A percentile compares a stretch with the other conserved stretches of the same genome.
phyloP scores from a whole-genome alignment of 2,113 vertebrate genomes.

The Sapayoa aenigma region DNA sequence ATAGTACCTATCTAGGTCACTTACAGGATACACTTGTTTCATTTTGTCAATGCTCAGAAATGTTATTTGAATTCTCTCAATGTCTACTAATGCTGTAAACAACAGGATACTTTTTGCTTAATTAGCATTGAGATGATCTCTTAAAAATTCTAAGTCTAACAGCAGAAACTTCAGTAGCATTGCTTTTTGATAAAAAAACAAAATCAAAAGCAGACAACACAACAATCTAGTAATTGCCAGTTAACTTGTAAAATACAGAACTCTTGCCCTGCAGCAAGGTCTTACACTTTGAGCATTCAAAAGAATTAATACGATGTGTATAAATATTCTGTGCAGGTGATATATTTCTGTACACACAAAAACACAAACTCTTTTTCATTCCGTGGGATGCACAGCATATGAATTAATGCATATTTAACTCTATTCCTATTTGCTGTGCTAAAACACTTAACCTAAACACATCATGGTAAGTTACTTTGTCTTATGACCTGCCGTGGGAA shows the following conservation, averaged over 20 bases:
- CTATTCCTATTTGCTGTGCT: constrained; percentile 37
- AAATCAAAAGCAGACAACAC: neutral
- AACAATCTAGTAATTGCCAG: neutral
- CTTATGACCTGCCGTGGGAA: constrained; percentile 70
- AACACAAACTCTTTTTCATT: neutral
- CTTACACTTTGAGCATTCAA: neutral
- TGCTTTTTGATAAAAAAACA: neutral
- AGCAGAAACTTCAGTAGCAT: neutral
- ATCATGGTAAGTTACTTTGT: constrained; percentile 73
- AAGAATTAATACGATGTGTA: neutral
- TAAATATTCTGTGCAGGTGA: neutral
- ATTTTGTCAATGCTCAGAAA: neutral
- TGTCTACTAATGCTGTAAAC: neutral
- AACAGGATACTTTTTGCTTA: neutral
- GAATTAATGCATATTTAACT: constrained; percentile 42
- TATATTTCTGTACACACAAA: neutral
- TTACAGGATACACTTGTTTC: neutral
- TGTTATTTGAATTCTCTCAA: neutral
- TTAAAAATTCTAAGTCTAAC: neutral
- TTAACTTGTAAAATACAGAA: neutral
- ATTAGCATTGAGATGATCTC: accelerated
- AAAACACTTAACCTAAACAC: constrained; percentile 67
- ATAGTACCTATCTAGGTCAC: neutral
- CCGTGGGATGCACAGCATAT: neutral
- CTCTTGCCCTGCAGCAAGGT: neutral